Evolutionary conservation across 2,113 vertebrate genomes (phyloP).

Genomic region (Phaetusa simplex): DNA sequence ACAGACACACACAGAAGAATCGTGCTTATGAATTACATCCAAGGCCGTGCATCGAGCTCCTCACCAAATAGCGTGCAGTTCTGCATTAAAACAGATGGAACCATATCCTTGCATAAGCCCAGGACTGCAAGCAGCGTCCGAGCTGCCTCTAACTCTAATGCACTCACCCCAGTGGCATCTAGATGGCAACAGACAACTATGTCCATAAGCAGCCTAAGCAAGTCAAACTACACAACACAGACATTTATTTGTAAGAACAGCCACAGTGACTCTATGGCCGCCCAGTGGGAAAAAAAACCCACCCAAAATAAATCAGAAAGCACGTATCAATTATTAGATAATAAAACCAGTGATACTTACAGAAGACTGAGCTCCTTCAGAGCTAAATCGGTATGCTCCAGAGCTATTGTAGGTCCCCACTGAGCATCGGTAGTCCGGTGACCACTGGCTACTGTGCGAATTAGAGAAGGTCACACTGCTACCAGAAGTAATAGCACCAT

Average conservation of each 20-base stretch:
- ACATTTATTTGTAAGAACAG: background rate
- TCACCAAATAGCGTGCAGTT: background rate
- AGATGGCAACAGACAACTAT: background rate
- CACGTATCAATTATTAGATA: background rate
- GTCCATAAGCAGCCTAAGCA: background rate
- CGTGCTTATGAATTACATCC: background rate
- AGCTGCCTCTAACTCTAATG: background rate
- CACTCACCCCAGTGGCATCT: background rate
- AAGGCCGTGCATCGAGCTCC: background rate
- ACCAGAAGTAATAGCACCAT: slow-evolving; percentile 86
- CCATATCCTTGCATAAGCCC: background rate
- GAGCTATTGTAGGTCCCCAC: slow-evolving; percentile 94
- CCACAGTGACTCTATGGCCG: background rate
- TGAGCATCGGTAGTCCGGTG: slow-evolving; percentile 88
- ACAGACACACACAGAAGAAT: background rate
- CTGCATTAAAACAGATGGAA: background rate
- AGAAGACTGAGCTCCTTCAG: slow-evolving; percentile 94
- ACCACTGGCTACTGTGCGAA: slow-evolving; percentile 88
- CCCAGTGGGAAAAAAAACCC: background rate
- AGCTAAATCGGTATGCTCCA: slow-evolving; percentile 90
- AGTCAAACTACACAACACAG: background rate
- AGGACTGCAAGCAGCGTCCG: background rate
- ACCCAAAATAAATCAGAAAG: background rate
- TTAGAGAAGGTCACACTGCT: slow-evolving; percentile 89
- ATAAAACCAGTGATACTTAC: slow-evolving; percentile 71